These are phyloP conservation scores for Anabas testudineus DNA, from an alignment of 2,797 vertebrate genomes.

Conservation along the genomic window DNA sequence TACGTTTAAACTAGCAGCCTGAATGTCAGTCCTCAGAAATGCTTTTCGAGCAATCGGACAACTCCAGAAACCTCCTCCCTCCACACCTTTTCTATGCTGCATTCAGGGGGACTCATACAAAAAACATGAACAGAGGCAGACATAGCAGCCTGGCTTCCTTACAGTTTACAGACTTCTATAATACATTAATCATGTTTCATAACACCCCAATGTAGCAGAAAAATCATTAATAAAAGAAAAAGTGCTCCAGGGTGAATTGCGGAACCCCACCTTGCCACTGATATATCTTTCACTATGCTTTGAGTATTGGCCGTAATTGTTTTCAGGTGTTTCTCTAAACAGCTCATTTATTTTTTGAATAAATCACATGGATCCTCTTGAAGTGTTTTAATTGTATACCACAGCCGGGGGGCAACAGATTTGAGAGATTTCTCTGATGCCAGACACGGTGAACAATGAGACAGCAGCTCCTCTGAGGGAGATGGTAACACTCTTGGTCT, in stretches of 20 bases:
- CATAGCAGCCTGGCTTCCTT: conserved; percentile 19
- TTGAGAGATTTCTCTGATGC: conserved; percentile 57
- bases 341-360: conserved; percentile 81
- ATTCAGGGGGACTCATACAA: no score
- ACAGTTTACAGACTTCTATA: conserved; percentile 21
- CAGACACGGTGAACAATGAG: conserved; percentile 43
- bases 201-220: conserved; percentile 35
- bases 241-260: conserved; percentile 26
- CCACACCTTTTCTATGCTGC: no score
- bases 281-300: conserved; percentile 61
- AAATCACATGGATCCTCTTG: conserved; percentile 61
- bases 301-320: conserved; percentile 75
- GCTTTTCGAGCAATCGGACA: no score
- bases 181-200: conserved; percentile 54
- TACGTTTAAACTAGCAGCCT: not conserved
- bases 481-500: conserved; percentile 52
- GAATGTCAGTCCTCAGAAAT: not conserved
- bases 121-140: no score
- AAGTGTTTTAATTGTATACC: conserved; percentile 64
- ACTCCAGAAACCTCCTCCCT: no score
- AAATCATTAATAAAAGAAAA: conserved; percentile 41
- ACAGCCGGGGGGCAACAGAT: conserved; percentile 38
- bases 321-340: conserved; percentile 80
- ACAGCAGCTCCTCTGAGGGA: conserved; percentile 45
- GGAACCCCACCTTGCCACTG: conserved; percentile 14